Base-by-base conservation (phyloP, 2,888 invertebrate genomes). In the Smittia sp. region DNA sequence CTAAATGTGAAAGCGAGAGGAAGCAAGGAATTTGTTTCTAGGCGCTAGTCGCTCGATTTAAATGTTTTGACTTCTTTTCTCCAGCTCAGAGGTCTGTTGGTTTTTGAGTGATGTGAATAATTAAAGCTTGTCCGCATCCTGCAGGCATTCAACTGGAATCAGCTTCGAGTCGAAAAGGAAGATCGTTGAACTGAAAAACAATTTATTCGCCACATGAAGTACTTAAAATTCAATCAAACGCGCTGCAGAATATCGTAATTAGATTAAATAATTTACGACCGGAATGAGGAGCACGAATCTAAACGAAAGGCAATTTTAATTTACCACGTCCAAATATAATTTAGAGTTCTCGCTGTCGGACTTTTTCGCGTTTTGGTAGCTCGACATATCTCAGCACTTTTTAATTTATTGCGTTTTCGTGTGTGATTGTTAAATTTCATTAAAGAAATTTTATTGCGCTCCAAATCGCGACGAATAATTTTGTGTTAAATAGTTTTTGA, bases 281-380 rank as follows among this genome's bases (percentile, higher is more conserved):
- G 22, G 13, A 62, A 62, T 62, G 11, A 3, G 15, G 24, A 25
- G 46, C 22, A 46, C 46, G 46, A 46, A n/a, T 70, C 69, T 52
- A 70, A 68, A 27, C 25, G 25, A 63, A 27, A 58, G 38, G 39
- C 32, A 54, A 20, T 25, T 52, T 72, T 62, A 72, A 72, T 72
- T 62, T 38, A 62, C 52, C 13, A 70, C 69, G 54, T 70, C 72
- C 72, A 72, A 72, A 72, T 72, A 62, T 72, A 72, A 62, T 72
- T 72, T 62, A 62, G 39, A n/a, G n/a, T 70, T 27, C n/a, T 41
- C 69, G 69, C 41, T 24, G 38, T 62, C 20, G 58, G 58, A 72
- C 25, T 20, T 58, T 32, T 70, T 32, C 15, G 22, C 24, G n/a
- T 20, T 54, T 70, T 69, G 38, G 72, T 72, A 58, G 72, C 72